Conservation (phyloP, 2,797 vertebrate genomes). For the Columba guinea region DNA sequence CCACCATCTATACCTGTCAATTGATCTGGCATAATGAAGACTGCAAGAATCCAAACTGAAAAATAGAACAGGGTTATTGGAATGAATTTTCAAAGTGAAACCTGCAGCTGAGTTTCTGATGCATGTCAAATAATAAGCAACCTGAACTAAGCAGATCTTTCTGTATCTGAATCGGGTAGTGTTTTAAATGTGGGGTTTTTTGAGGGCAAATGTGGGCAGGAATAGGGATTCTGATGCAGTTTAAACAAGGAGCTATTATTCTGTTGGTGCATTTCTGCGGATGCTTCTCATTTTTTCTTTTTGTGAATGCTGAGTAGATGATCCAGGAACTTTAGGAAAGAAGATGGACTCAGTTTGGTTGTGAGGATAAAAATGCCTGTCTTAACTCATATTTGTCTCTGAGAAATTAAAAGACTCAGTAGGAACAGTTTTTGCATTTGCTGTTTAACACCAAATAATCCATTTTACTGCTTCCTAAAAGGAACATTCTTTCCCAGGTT, state of each 20-base stretch:
- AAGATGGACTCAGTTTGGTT: neutral
- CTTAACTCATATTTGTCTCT: neutral
- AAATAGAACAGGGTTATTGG: neutral
- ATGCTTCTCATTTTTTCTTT: neutral
- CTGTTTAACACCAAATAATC: constrained; percentile 6
- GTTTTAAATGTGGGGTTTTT: neutral
- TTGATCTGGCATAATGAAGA: neutral
- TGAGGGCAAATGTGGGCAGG: neutral
- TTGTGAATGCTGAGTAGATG: neutral
- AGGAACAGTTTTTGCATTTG: neutral
- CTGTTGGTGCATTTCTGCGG: neutral
- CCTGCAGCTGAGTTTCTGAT: neutral
- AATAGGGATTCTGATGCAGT: neutral
- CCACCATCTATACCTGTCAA: neutral
- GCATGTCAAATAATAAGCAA: neutral
- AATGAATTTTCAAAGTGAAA: neutral
- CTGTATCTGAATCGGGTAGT: neutral
- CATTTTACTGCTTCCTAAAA: neutral
- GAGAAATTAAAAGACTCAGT: neutral
- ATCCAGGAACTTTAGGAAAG: neutral
- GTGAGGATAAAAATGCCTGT: neutral
- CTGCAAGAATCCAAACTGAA: neutral
- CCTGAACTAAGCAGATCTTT: neutral
- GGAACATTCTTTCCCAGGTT: neutral
- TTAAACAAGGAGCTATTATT: neutral